A percentile compares a stretch with the other conserved stretches of the same genome.
These are phyloP conservation scores for Chironex yamaguchii DNA, from an alignment of 30 jellyfish, hydroid and myxozoan genomes.

Conservation along the genomic window DNA sequence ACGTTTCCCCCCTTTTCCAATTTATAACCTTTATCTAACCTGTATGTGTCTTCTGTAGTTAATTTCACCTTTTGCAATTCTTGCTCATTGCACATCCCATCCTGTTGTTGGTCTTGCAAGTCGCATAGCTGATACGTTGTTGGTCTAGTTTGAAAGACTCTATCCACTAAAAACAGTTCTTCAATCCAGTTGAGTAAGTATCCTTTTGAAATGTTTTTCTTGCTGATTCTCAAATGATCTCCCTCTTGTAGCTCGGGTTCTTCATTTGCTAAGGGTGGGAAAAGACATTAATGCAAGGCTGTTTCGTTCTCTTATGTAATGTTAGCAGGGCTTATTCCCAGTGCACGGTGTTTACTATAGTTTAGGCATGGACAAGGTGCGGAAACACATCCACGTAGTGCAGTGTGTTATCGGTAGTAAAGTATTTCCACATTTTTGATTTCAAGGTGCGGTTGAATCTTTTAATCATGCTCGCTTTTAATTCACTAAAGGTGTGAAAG, in stretches of 20 bases:
- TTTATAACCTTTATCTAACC: no score
- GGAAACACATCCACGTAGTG: constrained; percentile 12
- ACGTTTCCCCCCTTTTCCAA: no score
- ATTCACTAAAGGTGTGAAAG: constrained; percentile 18
- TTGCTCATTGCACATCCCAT: constrained; percentile 25
- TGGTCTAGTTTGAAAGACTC: constrained; percentile 9
- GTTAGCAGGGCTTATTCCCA: constrained; percentile 43
- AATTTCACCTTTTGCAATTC: constrained; percentile 43
- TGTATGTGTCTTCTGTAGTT: no score
- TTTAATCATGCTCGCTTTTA: constrained; percentile 56
- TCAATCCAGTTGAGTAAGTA: constrained; percentile 43
- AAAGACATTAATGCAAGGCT: constrained; percentile 11
- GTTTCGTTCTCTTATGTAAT: constrained; percentile 6
- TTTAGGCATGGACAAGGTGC: constrained; percentile 47
- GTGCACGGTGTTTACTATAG: constrained; percentile 48
- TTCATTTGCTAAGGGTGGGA: neutral
- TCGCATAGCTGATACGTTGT: constrained; percentile 30
- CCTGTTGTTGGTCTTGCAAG: constrained; percentile 9
- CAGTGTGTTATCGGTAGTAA: neutral
- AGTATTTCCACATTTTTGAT: constrained; percentile 33
- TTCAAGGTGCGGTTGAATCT: constrained; percentile 60
- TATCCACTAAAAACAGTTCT: constrained; percentile 40
- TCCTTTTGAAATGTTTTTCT: constrained; percentile 39
- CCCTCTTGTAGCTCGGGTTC: constrained; percentile 1
- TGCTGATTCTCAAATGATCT: constrained; percentile 38